phyloP scores from a whole-genome alignment of 2,888 invertebrate genomes.

The Orthosia gracilis region DNA sequence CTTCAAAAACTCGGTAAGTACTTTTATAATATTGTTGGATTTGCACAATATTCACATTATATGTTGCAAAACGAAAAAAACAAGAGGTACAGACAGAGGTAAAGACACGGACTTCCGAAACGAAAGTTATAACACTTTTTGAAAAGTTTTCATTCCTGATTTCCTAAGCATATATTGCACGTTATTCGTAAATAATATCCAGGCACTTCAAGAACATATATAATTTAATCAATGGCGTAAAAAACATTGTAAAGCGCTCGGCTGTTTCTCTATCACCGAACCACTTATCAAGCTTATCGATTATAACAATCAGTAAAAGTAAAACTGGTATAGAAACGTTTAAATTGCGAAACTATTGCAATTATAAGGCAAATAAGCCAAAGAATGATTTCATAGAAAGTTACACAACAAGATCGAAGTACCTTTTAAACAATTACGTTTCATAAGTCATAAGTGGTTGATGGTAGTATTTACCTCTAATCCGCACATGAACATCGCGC shows the following conservation, averaged over 20 bases:
- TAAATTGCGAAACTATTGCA: conserved; percentile 22
- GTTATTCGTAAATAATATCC: not conserved
- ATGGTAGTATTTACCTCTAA: conserved; percentile 87
- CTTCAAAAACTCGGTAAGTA: no score
- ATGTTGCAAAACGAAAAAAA: no score
- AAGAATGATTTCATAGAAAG: conserved; percentile 13
- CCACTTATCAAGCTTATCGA: conserved; percentile 23
- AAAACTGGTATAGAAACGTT: conserved; percentile 9
- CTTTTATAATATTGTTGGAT: no score
- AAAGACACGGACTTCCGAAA: no score
- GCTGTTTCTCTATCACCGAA: not conserved
- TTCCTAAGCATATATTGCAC: not conserved
- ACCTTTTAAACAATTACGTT: not conserved
- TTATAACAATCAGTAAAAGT: conserved; percentile 20
- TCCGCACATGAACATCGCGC: conserved; percentile 92
- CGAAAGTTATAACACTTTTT: no score
- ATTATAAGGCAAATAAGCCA: conserved; percentile 3
- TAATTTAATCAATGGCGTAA: not conserved
- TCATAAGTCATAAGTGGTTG: not conserved
- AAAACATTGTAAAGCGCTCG: not conserved
- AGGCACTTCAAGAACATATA: no score
- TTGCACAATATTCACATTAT: no score
- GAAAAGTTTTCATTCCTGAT: no score
- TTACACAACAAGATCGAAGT: conserved; percentile 8
- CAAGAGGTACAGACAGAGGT: no score